Base-by-base conservation (phyloP, 2,113 vertebrate species). In the Cephalopterus ornatus region DNA sequence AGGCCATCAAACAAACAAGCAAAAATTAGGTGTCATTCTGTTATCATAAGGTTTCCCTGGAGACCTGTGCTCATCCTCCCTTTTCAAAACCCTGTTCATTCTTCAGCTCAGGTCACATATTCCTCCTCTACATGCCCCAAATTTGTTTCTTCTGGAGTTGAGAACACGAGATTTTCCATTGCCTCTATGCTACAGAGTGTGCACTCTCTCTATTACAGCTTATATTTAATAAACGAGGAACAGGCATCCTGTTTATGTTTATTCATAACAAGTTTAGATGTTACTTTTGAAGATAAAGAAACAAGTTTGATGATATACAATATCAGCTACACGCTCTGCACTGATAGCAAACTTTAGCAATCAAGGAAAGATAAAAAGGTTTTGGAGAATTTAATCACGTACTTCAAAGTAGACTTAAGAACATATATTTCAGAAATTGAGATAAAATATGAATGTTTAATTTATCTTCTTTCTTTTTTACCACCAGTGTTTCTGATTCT, bases 391-490 rank as follows among this genome's bases (percentile, higher is more conserved):
- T 96, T 97, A 97, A 97, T 97, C 97, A 97, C 22, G 1, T 95
- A 96, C 96, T 97, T 97, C 97, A 97, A 97, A 97, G 97, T 94
- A 94, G 66, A 72, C 89, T 95, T 97, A 97, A 97, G 96, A 97
- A 97, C 92, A 93, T 94, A 96, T 97, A 97, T 97, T 97, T 97
- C 96, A 97, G 92, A 96, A 97, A 97, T 65, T 72, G 94, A 97
- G 95, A 94, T 97, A 97, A 96, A 97, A 95, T 96, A 97, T 97
- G 95, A 97, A 97, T 97, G 88, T 95, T 97, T 97, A 97, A 97
- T 97, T 97, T 95, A 93, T 72, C 78, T 90, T 93, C 93, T 89
- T 92, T 95, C 81, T 96, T 95, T 92, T 93, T 94, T 80, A 94
- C 88, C 30, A 7, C 72, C 91, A 82, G 33, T 74, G 66, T 87